Percentiles rank a stretch among this genome's conserved stretches.
These are phyloP conservation scores for Smithornis capensis DNA, from an alignment of 2,113 vertebrate species.

Conservation along the genomic window DNA sequence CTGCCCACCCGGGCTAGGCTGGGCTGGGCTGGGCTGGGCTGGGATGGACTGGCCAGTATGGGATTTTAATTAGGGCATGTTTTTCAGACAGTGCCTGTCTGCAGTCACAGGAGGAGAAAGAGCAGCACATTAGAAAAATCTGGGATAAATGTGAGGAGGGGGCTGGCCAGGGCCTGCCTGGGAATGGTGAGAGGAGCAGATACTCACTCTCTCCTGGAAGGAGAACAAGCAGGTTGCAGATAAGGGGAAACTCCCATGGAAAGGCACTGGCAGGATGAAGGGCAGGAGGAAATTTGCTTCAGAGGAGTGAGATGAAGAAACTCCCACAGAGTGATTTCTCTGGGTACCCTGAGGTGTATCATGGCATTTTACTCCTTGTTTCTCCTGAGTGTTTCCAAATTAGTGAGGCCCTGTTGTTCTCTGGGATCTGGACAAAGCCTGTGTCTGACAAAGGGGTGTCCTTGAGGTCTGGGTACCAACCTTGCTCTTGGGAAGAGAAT, in stretches of 20 bases:
- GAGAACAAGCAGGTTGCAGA: neutral
- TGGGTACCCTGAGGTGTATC: neutral
- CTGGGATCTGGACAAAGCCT: neutral
- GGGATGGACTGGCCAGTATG: neutral
- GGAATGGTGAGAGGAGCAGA: rapidly evolving
- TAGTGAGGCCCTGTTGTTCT: neutral
- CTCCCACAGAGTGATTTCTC: neutral
- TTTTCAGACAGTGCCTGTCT: neutral
- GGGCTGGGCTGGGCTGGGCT: neutral
- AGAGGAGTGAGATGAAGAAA: neutral
- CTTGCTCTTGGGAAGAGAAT: neutral
- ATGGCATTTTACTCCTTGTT: neutral
- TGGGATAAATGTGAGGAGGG: neutral
- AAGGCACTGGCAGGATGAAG: neutral
- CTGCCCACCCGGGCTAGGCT: neutral
- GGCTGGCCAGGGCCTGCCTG: neutral
- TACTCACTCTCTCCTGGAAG: neutral
- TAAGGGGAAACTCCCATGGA: neutral
- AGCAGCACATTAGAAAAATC: neutral
- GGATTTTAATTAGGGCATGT: neutral
- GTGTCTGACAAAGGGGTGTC: rapidly evolving
- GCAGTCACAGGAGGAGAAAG: neutral
- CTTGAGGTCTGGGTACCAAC: neutral
- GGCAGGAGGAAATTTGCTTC: neutral
- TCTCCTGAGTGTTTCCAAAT: neutral